phyloP scores from a whole-genome alignment of 2,113 vertebrate genomes.

The Ascaphus truei region DNA sequence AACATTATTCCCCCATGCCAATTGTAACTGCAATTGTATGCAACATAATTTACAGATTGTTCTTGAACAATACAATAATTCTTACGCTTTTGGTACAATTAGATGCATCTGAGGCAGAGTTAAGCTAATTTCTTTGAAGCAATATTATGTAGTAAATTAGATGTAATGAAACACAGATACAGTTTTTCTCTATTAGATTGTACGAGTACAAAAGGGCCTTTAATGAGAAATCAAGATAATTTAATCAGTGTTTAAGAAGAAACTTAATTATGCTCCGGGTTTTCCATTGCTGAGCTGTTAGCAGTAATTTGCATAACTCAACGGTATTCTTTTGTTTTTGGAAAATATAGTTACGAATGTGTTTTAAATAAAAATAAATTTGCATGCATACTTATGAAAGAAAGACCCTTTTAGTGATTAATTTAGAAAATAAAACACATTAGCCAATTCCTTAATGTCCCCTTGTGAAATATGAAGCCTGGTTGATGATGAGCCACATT shows the following conservation, averaged over 20 bases:
- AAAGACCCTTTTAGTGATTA: constrained; percentile 10
- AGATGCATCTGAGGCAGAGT: not conserved
- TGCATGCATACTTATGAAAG: constrained; percentile 3
- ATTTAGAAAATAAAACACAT: not conserved
- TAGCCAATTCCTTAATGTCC: not conserved
- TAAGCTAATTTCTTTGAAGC: constrained; percentile 11
- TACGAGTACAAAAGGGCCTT: constrained; percentile 5
- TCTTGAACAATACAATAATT: no score
- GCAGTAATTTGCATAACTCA: constrained; percentile 25
- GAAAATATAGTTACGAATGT: constrained; percentile 13
- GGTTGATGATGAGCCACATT: no score
- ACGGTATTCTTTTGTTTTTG: not conserved
- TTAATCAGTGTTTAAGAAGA: constrained; percentile 25
- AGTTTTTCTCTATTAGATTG: constrained; percentile 5
- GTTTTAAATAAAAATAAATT: constrained; percentile 5
- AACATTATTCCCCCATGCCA: no score
- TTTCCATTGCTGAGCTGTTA: constrained; percentile 22
- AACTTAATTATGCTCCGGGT: constrained; percentile 25
- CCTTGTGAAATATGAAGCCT: not conserved
- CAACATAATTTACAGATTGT: no score
- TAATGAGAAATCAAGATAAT: constrained; percentile 33
- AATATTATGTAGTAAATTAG: constrained; percentile 28
- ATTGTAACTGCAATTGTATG: no score
- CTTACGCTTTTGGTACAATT: no score
- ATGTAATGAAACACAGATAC: constrained; percentile 12